Percentiles rank a stretch among this genome's conserved stretches.
Evolutionary conservation across 2,797 vertebrate genomes (phyloP).

Genomic region (Rhabdophis nuchalis): DNA sequence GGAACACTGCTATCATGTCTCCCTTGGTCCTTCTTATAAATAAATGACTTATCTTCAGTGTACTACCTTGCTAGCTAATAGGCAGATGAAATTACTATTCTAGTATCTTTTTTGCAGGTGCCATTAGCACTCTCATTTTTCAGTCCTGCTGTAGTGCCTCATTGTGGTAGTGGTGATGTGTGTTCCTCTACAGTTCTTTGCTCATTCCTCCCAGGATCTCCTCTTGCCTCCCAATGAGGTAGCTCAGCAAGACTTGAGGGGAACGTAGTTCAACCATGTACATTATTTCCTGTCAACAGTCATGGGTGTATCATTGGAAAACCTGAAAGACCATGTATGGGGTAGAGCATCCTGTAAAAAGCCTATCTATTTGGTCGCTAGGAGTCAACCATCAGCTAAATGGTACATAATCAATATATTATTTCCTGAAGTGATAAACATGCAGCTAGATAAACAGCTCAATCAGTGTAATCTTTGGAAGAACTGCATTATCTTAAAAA

Average conservation of each 20-base stretch:
- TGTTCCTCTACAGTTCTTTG: neutral
- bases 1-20: no score
- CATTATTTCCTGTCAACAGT: neutral
- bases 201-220: neutral
- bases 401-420: neutral
- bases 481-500: neutral
- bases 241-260: neutral
- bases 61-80: neutral
- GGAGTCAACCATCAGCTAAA: neutral
- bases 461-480: neutral
- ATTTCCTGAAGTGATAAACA: neutral
- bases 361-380: neutral
- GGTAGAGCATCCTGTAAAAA: neutral
- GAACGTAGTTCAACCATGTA: neutral
- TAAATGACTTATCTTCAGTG: no score
- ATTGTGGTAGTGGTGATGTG: neutral
- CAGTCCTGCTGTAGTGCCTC: neutral
- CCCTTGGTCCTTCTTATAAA: no score
- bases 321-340: neutral
- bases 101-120: neutral
- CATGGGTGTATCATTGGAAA: neutral
- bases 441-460: neutral
- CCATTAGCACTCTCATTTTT: neutral
- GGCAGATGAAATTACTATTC: neutral
- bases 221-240: neutral